Evolutionary conservation across 23 tunicate species (phyloP), one percentile per base, ranked within the genome.

Genomic region (Pegea sp.): DNA sequence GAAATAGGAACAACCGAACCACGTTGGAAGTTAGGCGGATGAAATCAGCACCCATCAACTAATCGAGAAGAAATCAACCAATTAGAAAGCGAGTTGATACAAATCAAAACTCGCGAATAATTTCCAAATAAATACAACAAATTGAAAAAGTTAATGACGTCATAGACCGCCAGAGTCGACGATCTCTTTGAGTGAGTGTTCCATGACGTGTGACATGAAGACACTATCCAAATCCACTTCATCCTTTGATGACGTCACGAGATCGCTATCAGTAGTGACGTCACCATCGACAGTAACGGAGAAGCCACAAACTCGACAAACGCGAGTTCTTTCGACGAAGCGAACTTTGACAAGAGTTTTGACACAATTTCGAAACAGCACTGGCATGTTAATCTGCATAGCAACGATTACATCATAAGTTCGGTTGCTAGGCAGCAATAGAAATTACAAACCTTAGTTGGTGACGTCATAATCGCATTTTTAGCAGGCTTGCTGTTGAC

Each of bases 171-270:
- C 65, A 44, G 72, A 60, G 44, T 68, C 67, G 34, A 62, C 59
- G 19, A 84, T 66, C 54, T 84, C 95, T 63, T 74, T 84, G 42
- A 84, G 67, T 38, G 95, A 84, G 68, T 84, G 95, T 52, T 73
- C 95, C 81, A 84, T 72, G 16, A 84, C 95, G 42, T 84, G 95
- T 8, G 76, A 43, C 32, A 59, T 76, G 16, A 38, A 38, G 60
- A 51, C 19, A 4, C 33, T 2, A 23, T 53, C 62, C 23, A 18
- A 22, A 22, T 62, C 23, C 7, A 32, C 23, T 4, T 48, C 62
- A 8, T 42, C 49, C 46, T 38, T 11, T 11, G 11, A 38, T 11
- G 52, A 60, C 4, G 59, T 22, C 29, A 51, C 44, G 21, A 66
- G 59, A 32, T 34, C 8, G 11, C 34, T 48, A 18, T 59, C 62